Evolutionary conservation across 1,140 invertebrate species (phyloP), one percentile per base, ranked within the genome.

Genomic region (Olivierus martensii): DNA sequence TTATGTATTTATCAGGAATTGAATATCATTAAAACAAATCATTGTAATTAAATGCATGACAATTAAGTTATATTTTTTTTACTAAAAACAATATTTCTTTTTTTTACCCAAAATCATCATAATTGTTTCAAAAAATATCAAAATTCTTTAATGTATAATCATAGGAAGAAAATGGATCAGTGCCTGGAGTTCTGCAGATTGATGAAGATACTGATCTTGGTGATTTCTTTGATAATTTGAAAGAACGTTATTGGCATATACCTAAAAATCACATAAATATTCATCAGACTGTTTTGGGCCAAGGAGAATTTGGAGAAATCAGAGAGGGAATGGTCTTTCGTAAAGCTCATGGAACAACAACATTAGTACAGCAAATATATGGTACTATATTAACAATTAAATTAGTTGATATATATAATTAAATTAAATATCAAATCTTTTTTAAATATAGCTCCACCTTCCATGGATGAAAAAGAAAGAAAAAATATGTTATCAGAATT

Each of bases 261-360:
- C 79, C 83, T 1, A 73, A 76, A 44, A 81, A 78, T 63, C 72
- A 76, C 45, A 64, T 87, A 42, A 78, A 78, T 28, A 71, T 84
- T 17, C 79, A 83, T 60, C 73, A 76, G 1, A 72, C 78, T 60
- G 64, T 83, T n/a, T 67, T 83, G 35, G 79, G 79, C 1, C 68
- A 79, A n/a, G 84, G 84, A 18, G 75, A 74, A 58, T 89, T 82
- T 69, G 84, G 84, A 0, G 77, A 78, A 45, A 77, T 87, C 15
- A 78, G 62, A 6, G 56, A 57, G 49, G 63, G 62, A 10, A n/a
- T 46, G 14, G 56, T 59, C 18, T 38, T 47, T n/a, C 45, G 59
- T 21, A 45, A 50, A 18, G 51, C 54, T 18, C 38, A 60, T 11
- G 28, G 53, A 18, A 55, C 59, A 21, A 46, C 61, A 12, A 60